Conservation (phyloP, 2,113 vertebrate genomes). For the Rynchops niger region DNA sequence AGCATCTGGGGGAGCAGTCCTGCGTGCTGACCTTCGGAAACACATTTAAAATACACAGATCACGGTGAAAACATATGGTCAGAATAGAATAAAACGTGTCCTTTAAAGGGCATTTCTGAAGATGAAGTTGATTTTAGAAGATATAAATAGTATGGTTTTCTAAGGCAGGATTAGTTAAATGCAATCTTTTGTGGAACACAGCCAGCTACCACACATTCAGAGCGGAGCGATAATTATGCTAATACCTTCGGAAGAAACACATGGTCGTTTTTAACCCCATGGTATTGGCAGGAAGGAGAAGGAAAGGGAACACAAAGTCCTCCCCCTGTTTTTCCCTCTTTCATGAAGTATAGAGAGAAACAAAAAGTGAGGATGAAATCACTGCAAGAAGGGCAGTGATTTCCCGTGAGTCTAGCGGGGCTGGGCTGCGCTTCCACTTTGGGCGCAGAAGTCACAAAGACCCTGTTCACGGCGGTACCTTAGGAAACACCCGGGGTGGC, state of each 20-base stretch:
- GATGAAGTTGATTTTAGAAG: background rate
- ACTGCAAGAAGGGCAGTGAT: background rate
- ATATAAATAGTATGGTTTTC: background rate
- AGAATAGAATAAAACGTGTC: background rate
- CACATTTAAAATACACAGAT: background rate
- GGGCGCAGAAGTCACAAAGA: background rate
- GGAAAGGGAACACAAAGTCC: background rate
- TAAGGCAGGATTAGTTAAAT: slow-evolving; percentile 18
- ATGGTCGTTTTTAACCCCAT: background rate
- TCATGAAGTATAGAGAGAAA: background rate
- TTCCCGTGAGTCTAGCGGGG: background rate
- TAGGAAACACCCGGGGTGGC: background rate
- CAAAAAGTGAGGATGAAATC: background rate
- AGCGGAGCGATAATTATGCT: background rate
- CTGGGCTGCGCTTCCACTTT: background rate
- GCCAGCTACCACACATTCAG: background rate
- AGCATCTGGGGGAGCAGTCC: background rate
- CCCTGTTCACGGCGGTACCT: background rate
- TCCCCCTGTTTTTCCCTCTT: background rate
- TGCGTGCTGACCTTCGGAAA: background rate
- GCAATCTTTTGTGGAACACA: background rate
- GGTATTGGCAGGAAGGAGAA: background rate
- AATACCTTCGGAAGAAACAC: background rate
- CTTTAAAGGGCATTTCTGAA: slow-evolving; percentile 48
- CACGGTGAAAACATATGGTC: background rate